Conservation (phyloP, 2,888 invertebrate species). For the Dermolepida albohirtum region DNA sequence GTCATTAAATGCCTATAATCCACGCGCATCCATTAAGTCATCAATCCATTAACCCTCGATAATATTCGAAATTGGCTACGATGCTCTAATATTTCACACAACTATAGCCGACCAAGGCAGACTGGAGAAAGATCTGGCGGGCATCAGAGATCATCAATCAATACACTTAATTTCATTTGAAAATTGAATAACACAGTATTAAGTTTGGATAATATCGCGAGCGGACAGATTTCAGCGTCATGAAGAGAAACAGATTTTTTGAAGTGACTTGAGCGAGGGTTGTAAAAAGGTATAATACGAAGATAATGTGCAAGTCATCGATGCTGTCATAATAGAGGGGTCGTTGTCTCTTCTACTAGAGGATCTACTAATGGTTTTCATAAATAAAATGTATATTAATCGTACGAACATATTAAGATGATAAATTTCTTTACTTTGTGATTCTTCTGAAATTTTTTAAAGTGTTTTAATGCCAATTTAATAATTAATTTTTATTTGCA, state of each 20-base stretch:
- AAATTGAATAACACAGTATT: slow-evolving; percentile 59
- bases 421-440: too few species aligned
- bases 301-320: slow-evolving; percentile 60
- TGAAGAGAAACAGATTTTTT: slow-evolving; percentile 58
- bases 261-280: slow-evolving; percentile 50
- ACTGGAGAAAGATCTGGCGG: slow-evolving; percentile 16
- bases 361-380: slow-evolving; percentile 42
- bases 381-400: not conserved
- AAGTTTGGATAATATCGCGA: slow-evolving; percentile 53
- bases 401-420: too few species aligned
- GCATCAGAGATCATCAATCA: slow-evolving; percentile 57
- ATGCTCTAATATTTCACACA: slow-evolving; percentile 55
- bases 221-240: slow-evolving; percentile 55
- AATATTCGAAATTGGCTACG: slow-evolving; percentile 52
- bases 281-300: slow-evolving; percentile 53
- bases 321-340: slow-evolving; percentile 54
- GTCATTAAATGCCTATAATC: too few species aligned
- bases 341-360: slow-evolving; percentile 39
- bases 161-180: slow-evolving; percentile 60
- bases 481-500: too few species aligned
- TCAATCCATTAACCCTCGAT: slow-evolving; percentile 56
- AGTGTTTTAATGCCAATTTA: too few species aligned
- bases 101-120: slow-evolving; percentile 43
- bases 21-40: slow-evolving; percentile 54
- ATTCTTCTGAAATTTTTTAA: too few species aligned